Base-by-base conservation (phyloP, 2,797 vertebrate genomes). In the Monodelphis domestica region DNA sequence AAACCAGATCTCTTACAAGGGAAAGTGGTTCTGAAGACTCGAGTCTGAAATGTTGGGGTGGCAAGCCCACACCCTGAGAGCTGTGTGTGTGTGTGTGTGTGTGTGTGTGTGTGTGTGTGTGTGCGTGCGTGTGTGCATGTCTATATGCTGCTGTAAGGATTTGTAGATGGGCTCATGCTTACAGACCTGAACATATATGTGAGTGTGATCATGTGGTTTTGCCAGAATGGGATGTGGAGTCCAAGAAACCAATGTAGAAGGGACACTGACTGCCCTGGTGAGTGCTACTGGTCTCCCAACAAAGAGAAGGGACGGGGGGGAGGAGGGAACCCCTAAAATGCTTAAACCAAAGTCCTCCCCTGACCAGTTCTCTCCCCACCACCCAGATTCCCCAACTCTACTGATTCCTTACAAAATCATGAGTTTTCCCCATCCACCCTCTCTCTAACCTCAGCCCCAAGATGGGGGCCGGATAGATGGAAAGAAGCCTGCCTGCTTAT, bases 11-110 rank as follows among this genome's bases (percentile, higher is more conserved):
- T 84, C 38, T 84, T 26, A 50, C 70, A 84, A 78, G 38, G 70
- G 38, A 84, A 84, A 26, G 38, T 84, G 38, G 7, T 50, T 84
- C 70, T 84, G 38, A 84, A 45, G 17, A 78, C 70, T 45, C 10
- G 38, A 38, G 53, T 33, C 53, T 26, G n/a, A 84, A 14, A 17
- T 70, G 84, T 30, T 45, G 90, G 53, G n/a, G 63, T 2, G 0
- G 59, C 30, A 1, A 78, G 17, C 26, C 45, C 9, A 0, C 0
- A 0, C 53, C 11, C 78, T 45, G 0, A 0, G 1, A 5, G 54
- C n/a, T 91, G 30, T n/a, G 38, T 45, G 4, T 90, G 30, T 28
- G 88, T 38, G 17, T 28, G 17, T 90, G 30, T 28, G 88, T 38
- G 17, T 28, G 17, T 54, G 15, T 0, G 12, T 3, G 57, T 14